Evolutionary conservation across 2,797 vertebrate genomes (phyloP).

Genomic region (Ptychobarbus kaznakovi): DNA sequence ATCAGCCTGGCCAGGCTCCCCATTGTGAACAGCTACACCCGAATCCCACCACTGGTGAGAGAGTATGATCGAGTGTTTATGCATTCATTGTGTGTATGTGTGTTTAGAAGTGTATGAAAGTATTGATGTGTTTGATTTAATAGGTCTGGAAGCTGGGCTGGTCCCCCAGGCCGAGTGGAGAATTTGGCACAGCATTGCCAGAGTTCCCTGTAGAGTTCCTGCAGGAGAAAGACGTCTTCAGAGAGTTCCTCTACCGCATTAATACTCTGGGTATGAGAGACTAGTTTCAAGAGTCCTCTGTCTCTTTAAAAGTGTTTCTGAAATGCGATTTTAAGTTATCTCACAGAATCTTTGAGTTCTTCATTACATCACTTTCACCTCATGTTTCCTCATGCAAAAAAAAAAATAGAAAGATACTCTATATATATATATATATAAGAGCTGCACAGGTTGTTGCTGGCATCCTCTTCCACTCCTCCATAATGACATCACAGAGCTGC

Average conservation of each 20-base stretch:
- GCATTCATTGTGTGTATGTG: not conserved
- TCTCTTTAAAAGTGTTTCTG: not conserved
- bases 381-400: too few species aligned
- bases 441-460: too few species aligned
- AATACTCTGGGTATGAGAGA: constrained; percentile 76
- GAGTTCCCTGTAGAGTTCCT: constrained; percentile 98
- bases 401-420: too few species aligned
- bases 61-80: not conserved
- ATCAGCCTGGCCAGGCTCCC: constrained; percentile 94
- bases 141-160: constrained; percentile 98
- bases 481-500: too few species aligned
- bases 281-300: not conserved
- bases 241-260: constrained; percentile 96
- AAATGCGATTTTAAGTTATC: not conserved
- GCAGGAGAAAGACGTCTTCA: constrained; percentile 97
- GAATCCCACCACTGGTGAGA: constrained; percentile 94
- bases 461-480: too few species aligned
- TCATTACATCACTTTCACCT: too few species aligned
- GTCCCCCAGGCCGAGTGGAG: constrained; percentile 91
- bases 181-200: constrained; percentile 90
- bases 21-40: constrained; percentile 94
- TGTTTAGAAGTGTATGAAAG: constrained; percentile 9
- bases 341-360: not conserved
- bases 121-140: not conserved
- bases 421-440: too few species aligned